Evolutionary conservation across 2,113 vertebrate species (phyloP), one percentile per base, ranked within the genome.

Genomic region (Scartelaos histophorus): DNA sequence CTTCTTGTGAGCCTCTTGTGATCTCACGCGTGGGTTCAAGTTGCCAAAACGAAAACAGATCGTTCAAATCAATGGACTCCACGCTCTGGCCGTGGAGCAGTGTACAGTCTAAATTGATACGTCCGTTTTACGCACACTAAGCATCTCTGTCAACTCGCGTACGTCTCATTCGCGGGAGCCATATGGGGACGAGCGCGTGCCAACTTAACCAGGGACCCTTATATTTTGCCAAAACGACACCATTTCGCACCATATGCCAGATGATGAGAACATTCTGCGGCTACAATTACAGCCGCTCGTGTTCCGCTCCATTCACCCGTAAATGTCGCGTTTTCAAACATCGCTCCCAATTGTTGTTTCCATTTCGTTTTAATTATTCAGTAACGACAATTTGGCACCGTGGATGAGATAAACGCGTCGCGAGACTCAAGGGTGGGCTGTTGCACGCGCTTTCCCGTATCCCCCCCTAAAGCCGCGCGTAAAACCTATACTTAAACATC

Each of bases 301-400:
- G 2, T 35, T 62, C 60, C 69, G 29, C 67, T 62, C 73, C 71
- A 19, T 15, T 43, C 54, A 45, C 15, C 51, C 77, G 76, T 45
- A 65, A 71, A 76, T 49, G 74, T 73, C 54, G n/a, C 70, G 57
- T 73, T 77, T 70, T 47, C 64, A 10, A 43, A 43, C 38, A 43
- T 67, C 70, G 61, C 69, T 47, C 47, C 47, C 15, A 69, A 57
- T 71, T 67, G 46, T 66, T 76, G 71, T 75, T 75, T 74, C 25
- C 38, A 46, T 54, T 57, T 65, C 46, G 2, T 51, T 79, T 77
- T n/a, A 79, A 83, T 84, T 76, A 75, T 80, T 85, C 66, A 79
- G 79, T 35, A 56, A 7, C 49, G 51, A 65, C 53, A 57, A 78
- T 62, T 75, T 69, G 82, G 75, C 74, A 66, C 35, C 22, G 76